Percentiles rank a stretch among this genome's conserved stretches.
These are phyloP conservation scores for Archivesica marissinica DNA, from an alignment of 1,140 invertebrate genomes.

Conservation along the genomic window DNA sequence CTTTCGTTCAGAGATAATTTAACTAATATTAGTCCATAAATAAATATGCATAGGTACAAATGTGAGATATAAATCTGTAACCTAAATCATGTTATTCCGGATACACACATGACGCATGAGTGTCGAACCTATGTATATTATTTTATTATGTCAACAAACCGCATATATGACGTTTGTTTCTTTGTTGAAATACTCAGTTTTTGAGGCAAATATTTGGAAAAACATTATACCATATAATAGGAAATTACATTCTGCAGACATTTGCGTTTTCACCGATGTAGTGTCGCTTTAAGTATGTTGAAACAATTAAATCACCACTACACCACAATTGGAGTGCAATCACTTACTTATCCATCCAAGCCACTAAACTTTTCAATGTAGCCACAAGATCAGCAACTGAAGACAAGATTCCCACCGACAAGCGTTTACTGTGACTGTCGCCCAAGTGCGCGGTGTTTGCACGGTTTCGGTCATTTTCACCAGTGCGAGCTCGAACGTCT, in stretches of 20 bases:
- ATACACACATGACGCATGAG: no score
- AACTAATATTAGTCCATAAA: no score
- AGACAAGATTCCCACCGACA: constrained; percentile 92
- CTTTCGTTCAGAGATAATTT: no score
- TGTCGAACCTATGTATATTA: no score
- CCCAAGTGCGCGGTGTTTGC: constrained; percentile 68
- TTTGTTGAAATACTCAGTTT: background rate
- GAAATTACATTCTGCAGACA: no score
- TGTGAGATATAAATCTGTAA: no score
- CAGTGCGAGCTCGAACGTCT: constrained; percentile 72
- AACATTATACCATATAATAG: background rate
- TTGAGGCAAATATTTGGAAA: background rate
- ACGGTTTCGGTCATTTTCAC: constrained; percentile 77
- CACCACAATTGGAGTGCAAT: background rate
- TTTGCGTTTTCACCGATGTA: no score
- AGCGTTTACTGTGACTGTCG: constrained; percentile 68
- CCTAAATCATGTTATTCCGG: no score
- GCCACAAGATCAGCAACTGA: constrained; percentile 93
- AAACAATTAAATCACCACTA: background rate
- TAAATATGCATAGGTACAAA: no score
- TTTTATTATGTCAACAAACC: no score
- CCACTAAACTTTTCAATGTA: constrained; percentile 93
- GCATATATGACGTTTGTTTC: no score
- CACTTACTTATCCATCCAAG: constrained; percentile 91
- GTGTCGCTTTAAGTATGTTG: no score